These are phyloP conservation scores for Pseudorasbora parva DNA, from an alignment of 2,113 vertebrate genomes.

Conservation along the genomic window DNA sequence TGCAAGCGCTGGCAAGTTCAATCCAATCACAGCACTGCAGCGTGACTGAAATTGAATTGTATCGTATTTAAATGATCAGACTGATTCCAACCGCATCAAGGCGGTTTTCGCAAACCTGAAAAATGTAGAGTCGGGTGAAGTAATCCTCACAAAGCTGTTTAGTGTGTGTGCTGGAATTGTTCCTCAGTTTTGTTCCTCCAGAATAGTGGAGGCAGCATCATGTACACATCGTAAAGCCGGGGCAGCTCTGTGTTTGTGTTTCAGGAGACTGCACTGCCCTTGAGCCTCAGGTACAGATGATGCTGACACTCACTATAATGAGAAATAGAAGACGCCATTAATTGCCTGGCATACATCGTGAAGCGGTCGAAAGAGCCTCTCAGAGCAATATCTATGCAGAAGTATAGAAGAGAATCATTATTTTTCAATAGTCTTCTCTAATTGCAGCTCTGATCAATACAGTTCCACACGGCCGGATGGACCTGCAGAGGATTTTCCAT, in stretches of 20 bases:
- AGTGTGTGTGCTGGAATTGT: neutral
- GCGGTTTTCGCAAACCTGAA: neutral
- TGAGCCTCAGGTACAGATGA: slow-evolving; percentile 47
- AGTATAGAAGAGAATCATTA: slow-evolving; percentile 57
- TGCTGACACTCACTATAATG: slow-evolving; percentile 55
- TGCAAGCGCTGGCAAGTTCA: slow-evolving; percentile 34
- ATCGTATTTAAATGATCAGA: slow-evolving; percentile 41
- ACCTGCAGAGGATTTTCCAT: neutral
- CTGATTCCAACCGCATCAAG: slow-evolving; percentile 30
- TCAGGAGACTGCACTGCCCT: slow-evolving; percentile 46
- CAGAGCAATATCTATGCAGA: slow-evolving; percentile 42
- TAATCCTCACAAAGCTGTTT: slow-evolving; percentile 36
- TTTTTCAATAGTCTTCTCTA: slow-evolving; percentile 57
- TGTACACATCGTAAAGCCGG: slow-evolving; percentile 35
- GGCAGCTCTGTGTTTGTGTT: slow-evolving; percentile 39
- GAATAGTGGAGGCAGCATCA: neutral
- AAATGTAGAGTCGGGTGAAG: neutral
- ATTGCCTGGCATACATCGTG: slow-evolving; percentile 43
- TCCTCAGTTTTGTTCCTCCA: neutral
- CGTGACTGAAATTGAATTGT: slow-evolving; percentile 29
- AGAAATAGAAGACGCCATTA: slow-evolving; percentile 56
- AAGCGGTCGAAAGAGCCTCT: slow-evolving; percentile 43
- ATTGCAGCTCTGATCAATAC: slow-evolving; percentile 58
- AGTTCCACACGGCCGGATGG: slow-evolving; percentile 31
- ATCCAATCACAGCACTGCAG: slow-evolving; percentile 41